Evolutionary conservation across 2,113 vertebrate genomes (phyloP), one percentile per base, ranked within the genome.

Genomic region (Hippocampus barbouri): DNA sequence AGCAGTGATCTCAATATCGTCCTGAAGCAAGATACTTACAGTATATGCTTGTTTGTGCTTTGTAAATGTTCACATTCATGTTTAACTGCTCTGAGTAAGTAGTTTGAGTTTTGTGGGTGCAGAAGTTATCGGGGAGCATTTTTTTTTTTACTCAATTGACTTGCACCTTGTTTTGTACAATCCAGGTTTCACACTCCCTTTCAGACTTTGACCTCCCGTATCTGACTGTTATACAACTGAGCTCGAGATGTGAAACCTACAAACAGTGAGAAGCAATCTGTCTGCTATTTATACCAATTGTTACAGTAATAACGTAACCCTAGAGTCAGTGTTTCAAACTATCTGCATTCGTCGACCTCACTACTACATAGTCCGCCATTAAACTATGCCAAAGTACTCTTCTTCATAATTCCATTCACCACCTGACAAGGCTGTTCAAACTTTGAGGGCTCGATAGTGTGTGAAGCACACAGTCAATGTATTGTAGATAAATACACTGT

Each of bases 381-480:
- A 79, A 89, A 89, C 87, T 90, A 93, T 91, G 89, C 93, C 93
- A 93, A 93, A 93, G 92, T 82, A 84, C 85, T 81, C 80, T 85
- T 66, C 23, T 47, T 27, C 43, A 47, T 86, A 75, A 79, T 77
- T 82, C 66, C 66, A 43, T 75, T 83, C 82, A 81, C 67, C 27
- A 74, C 57, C 77, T 77, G 78, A 75, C 74, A 71, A 83, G 84
- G 85, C 84, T 90, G 87, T 91, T 86, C 77, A 77, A 88, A 73
- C 65, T 68, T 78, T 69, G 84, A 87, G 85, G 88, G 88, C 85
- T 85, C 69, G 70, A 70, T 57, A 79, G 81, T 87, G 83, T 86
- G 75, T 83, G 68, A 69, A 75, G 73, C 74, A 83, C 78, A 78
- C 75, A 74, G 75, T 66, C 76, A 75, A 80, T 74, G 86, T 82